Percentiles rank a stretch among this genome's conserved stretches.
These are phyloP conservation scores for Dioctria linearis DNA, from an alignment of 2,888 invertebrate species.

Conservation along the genomic window DNA sequence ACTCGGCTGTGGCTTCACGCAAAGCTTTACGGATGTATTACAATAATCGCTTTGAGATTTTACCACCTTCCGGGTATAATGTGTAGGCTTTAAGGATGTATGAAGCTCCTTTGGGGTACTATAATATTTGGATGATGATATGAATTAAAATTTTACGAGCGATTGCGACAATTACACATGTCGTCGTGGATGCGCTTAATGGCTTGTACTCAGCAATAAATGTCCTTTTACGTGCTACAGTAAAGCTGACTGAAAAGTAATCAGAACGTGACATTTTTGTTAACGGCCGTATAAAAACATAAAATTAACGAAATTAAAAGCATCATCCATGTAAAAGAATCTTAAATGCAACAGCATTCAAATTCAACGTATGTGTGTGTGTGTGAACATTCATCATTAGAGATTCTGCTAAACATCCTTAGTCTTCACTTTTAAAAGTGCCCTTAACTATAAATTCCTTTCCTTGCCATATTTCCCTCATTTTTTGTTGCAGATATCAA, in stretches of 20 bases:
- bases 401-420: not conserved
- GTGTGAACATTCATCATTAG: not conserved
- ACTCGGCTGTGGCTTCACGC: not conserved
- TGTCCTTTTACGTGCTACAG: conserved; percentile 12
- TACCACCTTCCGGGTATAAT: conserved; percentile 14
- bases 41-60: conserved; percentile 17
- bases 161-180: conserved; percentile 47
- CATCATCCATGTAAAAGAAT: no score
- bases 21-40: not conserved
- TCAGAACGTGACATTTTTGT: conserved; percentile 44
- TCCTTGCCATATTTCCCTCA: no score
- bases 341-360: no score
- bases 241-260: conserved; percentile 35
- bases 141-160: conserved; percentile 50
- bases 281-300: conserved; percentile 13
- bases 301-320: not conserved
- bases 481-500: no score
- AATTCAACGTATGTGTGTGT: no score
- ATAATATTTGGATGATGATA: conserved; percentile 37
- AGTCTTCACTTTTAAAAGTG: not conserved
- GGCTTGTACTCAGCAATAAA: conserved; percentile 5
- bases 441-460: no score
- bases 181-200: conserved; percentile 30
- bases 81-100: not conserved
- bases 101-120: conserved; percentile 4